Percentiles rank a stretch among this genome's conserved stretches.
phyloP scores from a whole-genome alignment of 2,113 vertebrate species.

The Paramormyrops kingsleyae region DNA sequence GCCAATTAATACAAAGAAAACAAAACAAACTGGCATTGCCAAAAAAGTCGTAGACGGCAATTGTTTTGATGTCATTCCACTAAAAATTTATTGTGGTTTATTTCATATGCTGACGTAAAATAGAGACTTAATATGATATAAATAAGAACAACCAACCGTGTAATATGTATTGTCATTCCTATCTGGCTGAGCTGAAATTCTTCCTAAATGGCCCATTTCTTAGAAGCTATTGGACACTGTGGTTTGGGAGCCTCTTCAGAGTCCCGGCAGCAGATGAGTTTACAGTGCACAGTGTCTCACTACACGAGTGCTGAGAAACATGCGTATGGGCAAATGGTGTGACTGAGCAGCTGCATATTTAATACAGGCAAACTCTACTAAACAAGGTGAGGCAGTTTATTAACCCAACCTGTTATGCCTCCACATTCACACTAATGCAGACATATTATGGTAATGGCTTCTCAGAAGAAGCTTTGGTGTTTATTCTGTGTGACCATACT shows the following conservation, averaged over 20 bases:
- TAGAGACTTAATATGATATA: neutral
- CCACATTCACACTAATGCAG: neutral
- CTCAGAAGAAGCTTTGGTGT: neutral
- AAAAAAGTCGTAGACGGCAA: too few species aligned
- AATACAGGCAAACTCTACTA: neutral
- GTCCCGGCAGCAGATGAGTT: neutral
- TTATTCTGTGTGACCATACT: neutral
- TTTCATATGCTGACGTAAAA: neutral
- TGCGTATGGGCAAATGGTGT: neutral
- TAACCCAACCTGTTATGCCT: neutral
- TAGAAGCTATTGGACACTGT: neutral
- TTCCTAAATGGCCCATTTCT: neutral
- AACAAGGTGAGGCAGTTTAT: neutral
- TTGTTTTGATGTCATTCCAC: neutral
- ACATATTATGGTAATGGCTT: neutral
- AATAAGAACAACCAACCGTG: neutral
- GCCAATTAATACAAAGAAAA: neutral
- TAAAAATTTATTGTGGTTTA: neutral
- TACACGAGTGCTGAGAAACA: neutral
- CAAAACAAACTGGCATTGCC: neutral
- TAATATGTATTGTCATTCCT: neutral
- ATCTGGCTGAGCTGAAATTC: neutral
- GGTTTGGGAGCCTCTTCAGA: neutral
- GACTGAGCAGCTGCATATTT: neutral
- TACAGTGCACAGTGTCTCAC: neutral